Evolutionary conservation across 1,140 invertebrate genomes (phyloP).

Genomic region (Conus betulinus): DNA sequence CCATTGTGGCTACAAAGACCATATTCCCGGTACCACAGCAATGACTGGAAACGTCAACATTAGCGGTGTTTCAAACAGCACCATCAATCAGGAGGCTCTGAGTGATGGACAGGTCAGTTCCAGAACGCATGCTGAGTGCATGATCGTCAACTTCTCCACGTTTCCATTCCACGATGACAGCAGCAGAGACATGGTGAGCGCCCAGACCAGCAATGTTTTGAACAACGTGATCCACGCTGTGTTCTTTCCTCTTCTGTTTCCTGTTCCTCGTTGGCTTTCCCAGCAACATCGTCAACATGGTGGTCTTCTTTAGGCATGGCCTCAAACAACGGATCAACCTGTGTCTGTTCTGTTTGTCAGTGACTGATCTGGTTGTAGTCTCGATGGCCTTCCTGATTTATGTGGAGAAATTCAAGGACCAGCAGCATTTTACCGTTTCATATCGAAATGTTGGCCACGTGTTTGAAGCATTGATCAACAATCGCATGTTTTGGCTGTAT

Average conservation of each 20-base stretch:
- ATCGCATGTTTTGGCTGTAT: no score
- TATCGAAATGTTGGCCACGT: no score
- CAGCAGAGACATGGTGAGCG: background rate
- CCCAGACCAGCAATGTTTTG: background rate
- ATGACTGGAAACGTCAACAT: background rate
- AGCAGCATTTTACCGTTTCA: no score
- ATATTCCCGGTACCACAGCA: no score
- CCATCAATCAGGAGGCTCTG: background rate
- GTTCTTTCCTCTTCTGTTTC: background rate
- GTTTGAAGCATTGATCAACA: no score
- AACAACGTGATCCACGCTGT: background rate
- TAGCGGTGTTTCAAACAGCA: background rate
- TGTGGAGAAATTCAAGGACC: no score
- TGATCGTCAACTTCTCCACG: background rate
- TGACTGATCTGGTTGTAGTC: background rate
- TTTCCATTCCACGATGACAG: background rate
- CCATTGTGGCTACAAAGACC: no score
- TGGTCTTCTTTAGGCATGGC: background rate
- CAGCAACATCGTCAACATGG: conserved; percentile 3
- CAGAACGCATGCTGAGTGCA: background rate
- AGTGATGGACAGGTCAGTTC: background rate
- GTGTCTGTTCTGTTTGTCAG: conserved; percentile 3
- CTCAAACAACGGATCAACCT: background rate
- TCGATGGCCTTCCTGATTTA: no score
- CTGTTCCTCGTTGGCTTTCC: conserved; percentile 12